Evolutionary conservation across 92 coral and sea anemone species (phyloP), one percentile per base, ranked within the genome.

Genomic region (Virgularia gustaviana): DNA sequence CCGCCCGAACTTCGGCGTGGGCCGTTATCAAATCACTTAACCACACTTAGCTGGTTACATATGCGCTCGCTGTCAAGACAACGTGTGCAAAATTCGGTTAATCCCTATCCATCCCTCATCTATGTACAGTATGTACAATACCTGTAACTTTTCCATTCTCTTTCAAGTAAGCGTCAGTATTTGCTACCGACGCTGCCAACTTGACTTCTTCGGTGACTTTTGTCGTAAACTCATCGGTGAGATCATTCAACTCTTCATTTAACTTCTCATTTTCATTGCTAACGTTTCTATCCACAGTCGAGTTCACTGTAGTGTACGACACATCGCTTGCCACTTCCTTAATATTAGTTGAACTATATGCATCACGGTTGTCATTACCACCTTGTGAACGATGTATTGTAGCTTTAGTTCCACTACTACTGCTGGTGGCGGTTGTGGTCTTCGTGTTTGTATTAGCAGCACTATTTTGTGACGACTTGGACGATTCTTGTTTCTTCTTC

Each of bases 81-180:
- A n/a, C n/a, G n/a, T n/a, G n/a, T n/a, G n/a, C n/a, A n/a, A n/a
- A n/a, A n/a, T n/a, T n/a, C n/a, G n/a, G n/a, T n/a, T n/a, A n/a
- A n/a, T n/a, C n/a, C n/a, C n/a, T n/a, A n/a, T n/a, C n/a, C n/a
- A n/a, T n/a, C n/a, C n/a, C n/a, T n/a, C n/a, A n/a, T n/a, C n/a
- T n/a, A n/a, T n/a, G n/a, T n/a, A n/a, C n/a, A n/a, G n/a, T n/a
- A n/a, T n/a, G n/a, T n/a, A n/a, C n/a, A n/a, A n/a, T n/a, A 68
- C 75, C 75, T 43, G 35, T 31, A 30, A 55, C 42, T 51, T 38
- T 68, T 39, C 75, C 53, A 49, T 55, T 55, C 34, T 68, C 75
- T 68, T 68, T 68, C 61, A 68, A 53, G 47, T 29, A 8, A 1
- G 56, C 13, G 75, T 68, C 75, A 34, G 8, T 68, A 23, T 66